A percentile compares a stretch with the other conserved stretches of the same genome.
These are phyloP conservation scores for Cylas formicarius DNA, from an alignment of 1,140 invertebrate genomes.

Conservation along the genomic window DNA sequence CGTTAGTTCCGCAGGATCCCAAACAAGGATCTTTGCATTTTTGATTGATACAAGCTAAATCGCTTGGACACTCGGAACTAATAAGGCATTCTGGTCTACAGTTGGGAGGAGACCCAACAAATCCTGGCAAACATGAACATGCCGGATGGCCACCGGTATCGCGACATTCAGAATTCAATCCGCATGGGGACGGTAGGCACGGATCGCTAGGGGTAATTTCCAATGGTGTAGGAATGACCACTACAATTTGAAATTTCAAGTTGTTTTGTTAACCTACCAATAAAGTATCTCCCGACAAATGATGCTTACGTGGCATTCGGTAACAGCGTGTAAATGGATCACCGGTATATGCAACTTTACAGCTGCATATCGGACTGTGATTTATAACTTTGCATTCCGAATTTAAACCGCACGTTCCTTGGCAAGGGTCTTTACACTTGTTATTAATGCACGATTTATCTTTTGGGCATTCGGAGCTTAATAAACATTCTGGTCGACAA, in stretches of 20 bases:
- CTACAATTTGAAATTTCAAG: conserved; percentile 5
- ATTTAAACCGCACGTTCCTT: conserved; percentile 69
- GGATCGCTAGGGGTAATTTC: conserved; percentile 42
- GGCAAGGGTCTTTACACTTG: conserved; percentile 75
- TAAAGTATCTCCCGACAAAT: too few relatives aligned
- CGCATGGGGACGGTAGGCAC: conserved; percentile 62
- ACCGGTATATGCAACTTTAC: conserved; percentile 60
- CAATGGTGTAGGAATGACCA: conserved; percentile 22
- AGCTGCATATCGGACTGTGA: conserved; percentile 79
- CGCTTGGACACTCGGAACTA: conserved; percentile 55
- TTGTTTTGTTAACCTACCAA: too few relatives aligned
- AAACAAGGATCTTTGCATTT: conserved; percentile 62
- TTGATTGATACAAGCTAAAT: conserved; percentile 53
- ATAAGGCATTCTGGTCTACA: conserved; percentile 63
- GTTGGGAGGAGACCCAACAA: conserved; percentile 61
- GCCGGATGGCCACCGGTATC: conserved; percentile 52
- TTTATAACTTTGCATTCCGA: conserved; percentile 71
- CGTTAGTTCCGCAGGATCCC: conserved; percentile 58
- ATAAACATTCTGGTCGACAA: conserved; percentile 71
- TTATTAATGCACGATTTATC: conserved; percentile 68
- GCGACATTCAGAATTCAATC: conserved; percentile 59
- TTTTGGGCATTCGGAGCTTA: conserved; percentile 66
- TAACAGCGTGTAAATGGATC: conserved; percentile 65
- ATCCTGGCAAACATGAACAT: conserved; percentile 56
- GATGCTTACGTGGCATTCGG: conserved; percentile 34